Conservation (phyloP, 23 tunicate species). For the Botrylloides violaceus region DNA sequence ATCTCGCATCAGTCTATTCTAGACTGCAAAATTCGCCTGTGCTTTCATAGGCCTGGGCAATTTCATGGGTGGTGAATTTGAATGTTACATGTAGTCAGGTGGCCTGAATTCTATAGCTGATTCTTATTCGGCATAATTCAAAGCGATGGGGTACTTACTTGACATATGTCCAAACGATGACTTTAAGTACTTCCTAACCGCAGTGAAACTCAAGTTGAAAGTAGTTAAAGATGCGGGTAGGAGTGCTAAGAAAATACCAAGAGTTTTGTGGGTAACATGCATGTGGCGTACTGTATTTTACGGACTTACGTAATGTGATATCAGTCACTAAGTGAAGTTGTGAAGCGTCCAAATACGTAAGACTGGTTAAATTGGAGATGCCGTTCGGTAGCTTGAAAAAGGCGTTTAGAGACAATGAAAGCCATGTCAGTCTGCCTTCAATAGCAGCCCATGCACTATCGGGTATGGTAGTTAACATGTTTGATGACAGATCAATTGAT, state of each 20-base stretch:
- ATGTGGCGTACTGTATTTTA: neutral
- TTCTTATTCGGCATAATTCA: too few species aligned
- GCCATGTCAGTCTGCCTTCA: neutral
- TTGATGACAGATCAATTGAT: neutral
- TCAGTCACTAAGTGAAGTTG: neutral
- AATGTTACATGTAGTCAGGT: too few species aligned
- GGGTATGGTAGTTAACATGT: neutral
- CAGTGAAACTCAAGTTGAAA: neutral
- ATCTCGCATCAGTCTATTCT: too few species aligned
- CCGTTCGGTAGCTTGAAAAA: slow-evolving; percentile 1
- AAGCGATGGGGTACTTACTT: too few species aligned
- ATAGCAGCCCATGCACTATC: neutral
- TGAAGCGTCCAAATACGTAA: neutral
- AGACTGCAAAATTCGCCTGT: too few species aligned
- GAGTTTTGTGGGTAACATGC: neutral
- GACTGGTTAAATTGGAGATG: neutral
- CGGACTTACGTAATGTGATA: neutral
- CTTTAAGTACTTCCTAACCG: neutral
- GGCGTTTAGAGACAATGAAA: neutral
- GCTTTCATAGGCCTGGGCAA: too few species aligned
- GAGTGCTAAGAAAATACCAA: neutral
- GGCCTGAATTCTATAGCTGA: too few species aligned
- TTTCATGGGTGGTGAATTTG: too few species aligned
- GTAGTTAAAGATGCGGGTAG: neutral
- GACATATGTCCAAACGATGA: neutral